Percentiles rank a stretch among this genome's conserved stretches.
Evolutionary conservation across 1,140 invertebrate genomes (phyloP).

Genomic region (Riptortus pedestris): DNA sequence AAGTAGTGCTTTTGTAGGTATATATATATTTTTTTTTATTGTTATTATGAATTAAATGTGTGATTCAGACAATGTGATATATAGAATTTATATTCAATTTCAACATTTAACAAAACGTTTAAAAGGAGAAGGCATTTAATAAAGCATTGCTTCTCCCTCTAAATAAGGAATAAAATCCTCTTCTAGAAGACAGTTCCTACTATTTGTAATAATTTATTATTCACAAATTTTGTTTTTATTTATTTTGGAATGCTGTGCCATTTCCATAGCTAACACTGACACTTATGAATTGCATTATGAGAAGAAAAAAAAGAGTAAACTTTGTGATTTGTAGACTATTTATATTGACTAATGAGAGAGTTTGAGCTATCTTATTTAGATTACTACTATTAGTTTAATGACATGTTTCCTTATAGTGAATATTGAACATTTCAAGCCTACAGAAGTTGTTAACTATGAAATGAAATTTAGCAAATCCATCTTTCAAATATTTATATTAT

Average conservation of each 20-base stretch:
- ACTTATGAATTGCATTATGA: conserved; percentile 11
- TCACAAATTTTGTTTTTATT: neutral
- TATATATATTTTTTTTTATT: neutral
- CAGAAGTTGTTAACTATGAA: neutral
- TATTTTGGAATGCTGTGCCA: conserved; percentile 21
- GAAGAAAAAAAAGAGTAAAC: conserved; percentile 13
- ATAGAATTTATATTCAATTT: neutral
- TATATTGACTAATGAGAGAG: conserved; percentile 27
- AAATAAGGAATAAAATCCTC: neutral
- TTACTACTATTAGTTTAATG: conserved; percentile 28
- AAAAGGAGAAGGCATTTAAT: neutral
- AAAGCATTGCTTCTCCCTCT: neutral
- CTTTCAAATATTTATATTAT: too few species aligned
- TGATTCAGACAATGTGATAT: neutral
- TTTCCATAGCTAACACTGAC: conserved; percentile 23
- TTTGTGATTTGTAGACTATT: conserved; percentile 29
- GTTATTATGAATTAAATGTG: conserved; percentile 2
- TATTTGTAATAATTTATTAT: conserved; percentile 13
- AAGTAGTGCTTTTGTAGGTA: neutral
- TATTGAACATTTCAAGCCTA: conserved; percentile 26
- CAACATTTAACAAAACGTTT: too few species aligned
- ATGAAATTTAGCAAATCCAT: too few species aligned
- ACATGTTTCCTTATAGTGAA: conserved; percentile 25
- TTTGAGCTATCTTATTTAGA: conserved; percentile 29
- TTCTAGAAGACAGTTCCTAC: neutral